These are phyloP conservation scores for Agonopterix arenella DNA, from an alignment of 2,888 invertebrate genomes.

Conservation along the genomic window DNA sequence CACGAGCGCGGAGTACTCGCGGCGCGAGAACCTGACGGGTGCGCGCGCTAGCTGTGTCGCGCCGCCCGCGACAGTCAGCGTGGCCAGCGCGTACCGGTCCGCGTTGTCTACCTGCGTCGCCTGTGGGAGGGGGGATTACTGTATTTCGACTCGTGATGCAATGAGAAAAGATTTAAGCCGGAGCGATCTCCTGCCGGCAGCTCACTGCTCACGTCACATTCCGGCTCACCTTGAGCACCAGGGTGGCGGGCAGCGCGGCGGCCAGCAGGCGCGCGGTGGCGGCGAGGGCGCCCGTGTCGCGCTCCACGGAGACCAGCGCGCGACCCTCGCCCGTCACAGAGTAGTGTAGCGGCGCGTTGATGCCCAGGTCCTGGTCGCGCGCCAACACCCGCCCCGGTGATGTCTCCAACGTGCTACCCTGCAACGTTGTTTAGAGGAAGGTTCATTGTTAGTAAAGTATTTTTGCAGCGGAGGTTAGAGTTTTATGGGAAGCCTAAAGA, in stretches of 20 bases:
- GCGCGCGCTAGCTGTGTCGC: slow-evolving; percentile 63
- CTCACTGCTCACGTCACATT: too few relatives aligned
- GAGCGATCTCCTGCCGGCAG: too few relatives aligned
- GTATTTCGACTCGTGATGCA: too few relatives aligned
- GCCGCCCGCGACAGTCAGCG: slow-evolving; percentile 85
- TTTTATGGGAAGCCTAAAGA: not conserved
- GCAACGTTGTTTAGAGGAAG: slow-evolving; percentile 7
- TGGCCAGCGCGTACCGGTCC: slow-evolving; percentile 91
- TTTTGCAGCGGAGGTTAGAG: not conserved
- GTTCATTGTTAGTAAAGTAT: not conserved
- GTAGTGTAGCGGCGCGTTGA: slow-evolving; percentile 85
- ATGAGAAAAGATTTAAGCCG: too few relatives aligned
- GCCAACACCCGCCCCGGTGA: slow-evolving; percentile 86
- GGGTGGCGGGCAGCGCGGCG: slow-evolving; percentile 83
- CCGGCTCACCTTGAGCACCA: slow-evolving; percentile 87
- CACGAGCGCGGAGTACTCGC: slow-evolving; percentile 82
- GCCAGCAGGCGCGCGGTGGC: slow-evolving; percentile 73
- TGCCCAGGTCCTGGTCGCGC: slow-evolving; percentile 87
- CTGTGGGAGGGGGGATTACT: slow-evolving; percentile 42
- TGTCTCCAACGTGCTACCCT: slow-evolving; percentile 81
- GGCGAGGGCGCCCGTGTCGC: slow-evolving; percentile 79
- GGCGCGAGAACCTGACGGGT: slow-evolving; percentile 82
- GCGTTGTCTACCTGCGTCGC: slow-evolving; percentile 90
- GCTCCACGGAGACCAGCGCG: slow-evolving; percentile 79
- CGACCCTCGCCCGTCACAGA: slow-evolving; percentile 80